Base-by-base conservation (phyloP, 1,140 invertebrate genomes). In the Teleogryllus occipitalis region DNA sequence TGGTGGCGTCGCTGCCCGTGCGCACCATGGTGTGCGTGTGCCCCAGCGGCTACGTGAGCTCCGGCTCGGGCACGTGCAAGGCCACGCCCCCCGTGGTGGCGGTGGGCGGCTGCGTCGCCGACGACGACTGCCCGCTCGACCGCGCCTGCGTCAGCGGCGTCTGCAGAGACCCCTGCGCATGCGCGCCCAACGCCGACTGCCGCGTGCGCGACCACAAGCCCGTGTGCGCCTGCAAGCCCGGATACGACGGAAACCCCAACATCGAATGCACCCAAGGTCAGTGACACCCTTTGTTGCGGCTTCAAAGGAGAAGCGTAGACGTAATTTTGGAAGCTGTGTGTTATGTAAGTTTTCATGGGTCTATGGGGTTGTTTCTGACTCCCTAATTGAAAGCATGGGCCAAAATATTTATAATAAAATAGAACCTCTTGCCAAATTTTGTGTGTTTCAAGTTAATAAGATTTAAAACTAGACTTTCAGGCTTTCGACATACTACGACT, bases 11-110 rank as follows among this genome's bases (percentile, higher is more conserved):
- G 4, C 85, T 92, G 22, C 95, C 96, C 0, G 92, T 97, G 2
- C 89, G 95, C 75, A 96, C 95, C 0, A 95, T 97, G 94, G 89
- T 95, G 14, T 97, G 96, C 83, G 89, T 93, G 0, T 97, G 96
- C 83, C 95, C 95, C 22, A 92, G 92, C 80, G 94, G 95, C n/a
- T 96, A 95, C 82, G 90, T 95, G 0, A 95, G 93, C 84, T 92
- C 91, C 82, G 93, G 94, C 78, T 95, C 92, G 82, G 95, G 93
- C 76, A 91, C 90, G 73, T 95, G 94, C 84, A 90, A 92, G 80
- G 89, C 93, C 3, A 91, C 91, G 3, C 90, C 88, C 54, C 89
- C 93, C 0, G 87, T 94, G 5, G 85, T 87, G 8, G 87, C 89
- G 47, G 89, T 91, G 22, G 89, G 90, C 75, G 92, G 91, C 48